Percentiles rank a stretch among this genome's conserved stretches.
Evolutionary conservation across 2,888 invertebrate genomes (phyloP).

Genomic region (Eupithecia tripunctaria): DNA sequence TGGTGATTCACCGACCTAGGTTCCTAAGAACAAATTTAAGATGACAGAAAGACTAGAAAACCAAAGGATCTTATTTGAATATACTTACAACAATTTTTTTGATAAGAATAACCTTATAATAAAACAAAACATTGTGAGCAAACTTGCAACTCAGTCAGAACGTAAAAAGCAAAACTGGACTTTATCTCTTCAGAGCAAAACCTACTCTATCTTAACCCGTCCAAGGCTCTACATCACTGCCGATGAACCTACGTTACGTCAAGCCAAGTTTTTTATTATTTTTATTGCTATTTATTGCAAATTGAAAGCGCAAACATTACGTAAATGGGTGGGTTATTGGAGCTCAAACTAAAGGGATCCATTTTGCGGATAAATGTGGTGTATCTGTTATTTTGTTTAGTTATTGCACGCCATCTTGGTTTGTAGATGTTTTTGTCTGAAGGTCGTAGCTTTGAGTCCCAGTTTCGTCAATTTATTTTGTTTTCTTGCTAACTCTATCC

Average conservation of each 20-base stretch:
- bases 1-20: too few relatives aligned
- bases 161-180: neutral
- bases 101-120: too few relatives aligned
- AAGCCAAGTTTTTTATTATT: constrained; percentile 24
- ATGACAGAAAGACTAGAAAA: too few relatives aligned
- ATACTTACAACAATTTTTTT: too few relatives aligned
- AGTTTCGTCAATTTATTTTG: too few relatives aligned
- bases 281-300: constrained; percentile 32
- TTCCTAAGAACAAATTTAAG: too few relatives aligned
- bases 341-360: constrained; percentile 16
- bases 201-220: neutral
- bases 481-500: too few relatives aligned
- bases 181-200: neutral
- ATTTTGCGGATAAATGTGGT: constrained; percentile 6
- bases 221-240: neutral
- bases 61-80: too few relatives aligned
- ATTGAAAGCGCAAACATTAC: constrained; percentile 28
- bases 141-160: neutral
- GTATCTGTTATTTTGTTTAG: neutral
- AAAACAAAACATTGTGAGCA: neutral
- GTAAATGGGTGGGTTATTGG: constrained; percentile 22
- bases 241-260: neutral
- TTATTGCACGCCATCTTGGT: neutral
- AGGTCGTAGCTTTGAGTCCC: neutral
- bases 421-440: neutral